Conservation (phyloP, 1,140 invertebrate genomes). For the Cryptotermes secundus region DNA sequence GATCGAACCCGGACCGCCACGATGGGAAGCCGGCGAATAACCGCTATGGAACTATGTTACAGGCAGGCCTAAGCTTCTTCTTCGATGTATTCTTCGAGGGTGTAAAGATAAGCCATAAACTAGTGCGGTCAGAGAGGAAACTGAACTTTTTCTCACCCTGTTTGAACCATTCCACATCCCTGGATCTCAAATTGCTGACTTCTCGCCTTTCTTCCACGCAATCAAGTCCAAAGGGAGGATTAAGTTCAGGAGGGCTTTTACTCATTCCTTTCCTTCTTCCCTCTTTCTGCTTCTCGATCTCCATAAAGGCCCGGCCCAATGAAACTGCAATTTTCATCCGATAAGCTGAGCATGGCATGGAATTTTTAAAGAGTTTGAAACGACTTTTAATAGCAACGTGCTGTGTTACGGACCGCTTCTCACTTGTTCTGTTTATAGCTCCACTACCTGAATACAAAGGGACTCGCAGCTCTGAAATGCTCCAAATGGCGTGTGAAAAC, state of each 20-base stretch:
- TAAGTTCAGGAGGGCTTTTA: neutral
- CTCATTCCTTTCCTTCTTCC: neutral
- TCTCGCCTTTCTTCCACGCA: neutral
- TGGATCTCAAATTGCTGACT: neutral
- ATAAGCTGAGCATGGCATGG: neutral
- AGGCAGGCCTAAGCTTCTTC: neutral
- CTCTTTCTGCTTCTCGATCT: neutral
- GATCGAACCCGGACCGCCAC: too few relatives aligned
- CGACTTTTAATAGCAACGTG: neutral
- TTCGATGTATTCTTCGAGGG: neutral
- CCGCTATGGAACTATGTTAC: too few relatives aligned
- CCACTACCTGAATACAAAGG: neutral
- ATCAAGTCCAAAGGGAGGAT: constrained; percentile 11
- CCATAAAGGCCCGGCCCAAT: neutral
- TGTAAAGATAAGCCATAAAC: neutral
- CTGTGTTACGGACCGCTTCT: neutral
- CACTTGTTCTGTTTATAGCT: constrained; percentile 5
- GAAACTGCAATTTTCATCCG: constrained; percentile 14
- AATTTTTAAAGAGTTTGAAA: neutral
- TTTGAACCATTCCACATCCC: neutral
- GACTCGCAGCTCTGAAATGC: neutral
- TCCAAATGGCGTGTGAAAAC: neutral
- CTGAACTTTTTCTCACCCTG: neutral
- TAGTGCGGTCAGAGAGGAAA: neutral
- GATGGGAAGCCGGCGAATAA: too few relatives aligned